Conservation (phyloP, 2,797 vertebrate genomes). For the Ataeniobius toweri region DNA sequence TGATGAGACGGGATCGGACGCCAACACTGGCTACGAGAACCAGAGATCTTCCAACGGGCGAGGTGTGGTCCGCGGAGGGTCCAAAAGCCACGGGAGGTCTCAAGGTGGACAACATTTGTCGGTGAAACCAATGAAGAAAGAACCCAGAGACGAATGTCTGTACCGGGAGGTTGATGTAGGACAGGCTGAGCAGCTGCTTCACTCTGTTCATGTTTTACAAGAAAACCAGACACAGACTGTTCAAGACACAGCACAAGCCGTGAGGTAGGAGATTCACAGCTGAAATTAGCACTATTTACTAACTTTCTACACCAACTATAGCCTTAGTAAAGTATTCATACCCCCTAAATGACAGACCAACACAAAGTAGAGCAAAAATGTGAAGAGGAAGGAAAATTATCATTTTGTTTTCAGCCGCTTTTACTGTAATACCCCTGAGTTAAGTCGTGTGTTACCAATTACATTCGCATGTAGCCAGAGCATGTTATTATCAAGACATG, state of each 20-base stretch:
- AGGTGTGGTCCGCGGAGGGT: slow-evolving; percentile 58
- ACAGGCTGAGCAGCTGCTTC: slow-evolving; percentile 74
- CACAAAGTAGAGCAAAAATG: neutral
- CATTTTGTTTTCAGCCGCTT: no score
- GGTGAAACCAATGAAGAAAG: slow-evolving; percentile 77
- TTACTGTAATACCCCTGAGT: no score
- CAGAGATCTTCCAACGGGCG: slow-evolving; percentile 73
- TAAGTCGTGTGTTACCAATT: neutral
- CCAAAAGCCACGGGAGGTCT: slow-evolving; percentile 61
- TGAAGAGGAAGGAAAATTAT: no score
- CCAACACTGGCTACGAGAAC: slow-evolving; percentile 55
- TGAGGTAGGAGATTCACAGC: slow-evolving; percentile 75
- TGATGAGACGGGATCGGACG: slow-evolving; percentile 69
- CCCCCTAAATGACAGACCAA: neutral
- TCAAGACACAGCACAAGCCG: slow-evolving; percentile 67
- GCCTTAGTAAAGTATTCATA: neutral
- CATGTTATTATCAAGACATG: no score
- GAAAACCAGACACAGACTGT: slow-evolving; percentile 70
- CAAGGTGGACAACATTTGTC: slow-evolving; percentile 64
- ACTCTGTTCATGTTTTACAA: slow-evolving; percentile 76
- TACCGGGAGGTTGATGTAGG: slow-evolving; percentile 62
- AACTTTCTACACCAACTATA: neutral
- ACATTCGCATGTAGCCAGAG: no score
- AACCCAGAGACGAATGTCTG: slow-evolving; percentile 72
- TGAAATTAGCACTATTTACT: no score